Percentiles rank a stretch among this genome's conserved stretches.
phyloP scores from a whole-genome alignment of 1,140 invertebrate genomes.

The Temnothorax curvispinosus region DNA sequence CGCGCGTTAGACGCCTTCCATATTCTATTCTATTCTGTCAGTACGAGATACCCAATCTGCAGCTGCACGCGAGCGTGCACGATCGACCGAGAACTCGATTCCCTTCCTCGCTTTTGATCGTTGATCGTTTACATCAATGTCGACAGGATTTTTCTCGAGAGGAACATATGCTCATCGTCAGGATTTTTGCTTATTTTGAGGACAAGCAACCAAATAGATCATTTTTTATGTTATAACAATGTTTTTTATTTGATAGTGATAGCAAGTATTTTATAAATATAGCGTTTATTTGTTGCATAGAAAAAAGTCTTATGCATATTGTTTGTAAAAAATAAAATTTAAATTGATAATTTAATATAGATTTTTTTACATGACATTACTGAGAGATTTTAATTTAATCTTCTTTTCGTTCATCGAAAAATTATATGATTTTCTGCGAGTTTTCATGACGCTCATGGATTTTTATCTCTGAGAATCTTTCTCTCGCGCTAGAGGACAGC shows the following conservation, averaged over 20 bases:
- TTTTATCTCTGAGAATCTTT: conserved; percentile 40
- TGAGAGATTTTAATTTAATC: conserved; percentile 18
- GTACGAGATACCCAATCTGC: conserved; percentile 61
- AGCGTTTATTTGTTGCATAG: neutral
- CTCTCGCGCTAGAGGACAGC: neutral
- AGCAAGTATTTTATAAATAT: neutral
- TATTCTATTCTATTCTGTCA: conserved; percentile 64
- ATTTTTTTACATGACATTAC: neutral
- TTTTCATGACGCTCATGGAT: conserved; percentile 32
- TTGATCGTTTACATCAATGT: conserved; percentile 41
- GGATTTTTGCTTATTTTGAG: neutral
- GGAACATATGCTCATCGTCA: neutral
- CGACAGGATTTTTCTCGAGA: neutral
- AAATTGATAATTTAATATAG: neutral
- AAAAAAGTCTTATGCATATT: neutral
- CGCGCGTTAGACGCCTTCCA: conserved; percentile 50
- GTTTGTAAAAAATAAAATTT: neutral
- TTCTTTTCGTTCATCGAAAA: neutral
- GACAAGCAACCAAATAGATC: neutral
- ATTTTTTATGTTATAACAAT: neutral
- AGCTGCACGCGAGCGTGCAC: conserved; percentile 43
- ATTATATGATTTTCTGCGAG: neutral
- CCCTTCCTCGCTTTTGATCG: conserved; percentile 53
- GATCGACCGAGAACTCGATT: conserved; percentile 66
- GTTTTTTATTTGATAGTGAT: neutral